Evolutionary conservation across 2,113 vertebrate genomes (phyloP), one percentile per base, ranked within the genome.

Genomic region (Hypocryptadius cinnamomeus): DNA sequence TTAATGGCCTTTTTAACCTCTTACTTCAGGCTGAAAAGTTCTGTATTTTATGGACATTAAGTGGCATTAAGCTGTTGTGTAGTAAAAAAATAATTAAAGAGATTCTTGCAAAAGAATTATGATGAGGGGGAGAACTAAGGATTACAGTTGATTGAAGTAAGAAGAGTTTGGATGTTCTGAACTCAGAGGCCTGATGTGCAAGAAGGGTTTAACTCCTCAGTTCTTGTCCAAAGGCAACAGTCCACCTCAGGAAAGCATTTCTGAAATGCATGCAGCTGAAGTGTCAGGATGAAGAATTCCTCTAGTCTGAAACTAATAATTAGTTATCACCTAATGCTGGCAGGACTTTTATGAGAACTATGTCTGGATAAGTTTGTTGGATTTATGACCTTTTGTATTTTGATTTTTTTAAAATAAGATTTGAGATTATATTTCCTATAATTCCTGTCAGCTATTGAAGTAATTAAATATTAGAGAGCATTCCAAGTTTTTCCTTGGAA

Each of bases 181-280:
- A 48, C 42, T 84, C 92, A 20, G 86, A 83, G 54, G 51, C 35
- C 8, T 88, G 85, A 79, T 42, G n/a, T 30, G 18, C 42, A 61
- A 59, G 83, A 90, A 56, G 85, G 60, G 44, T 92, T 93, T 88
- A 81, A 81, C 50, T 87, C 28, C 66, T 77, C 83, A 76, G 13
- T 90, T 91, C 54, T 42, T 89, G 86, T 96, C 92, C 93, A 95
- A 96, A 93, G 92, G 92, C 85, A 97, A 30, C 65, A 61, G 86
- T 92, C 54, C 68, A 83, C 70, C 69, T 78, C 80, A 89, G 56
- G 76, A 72, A 85, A 82, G 50, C 50, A 40, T 82, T 85, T 89
- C 59, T 53, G 23, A 77, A 65, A 73, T 54, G 10, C 20, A 15
- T 9, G 9, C 13, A 64, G 12, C 14, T 48, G 69, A 78, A 93